phyloP scores from a whole-genome alignment of 2,113 vertebrate species.

The Naja naja region DNA sequence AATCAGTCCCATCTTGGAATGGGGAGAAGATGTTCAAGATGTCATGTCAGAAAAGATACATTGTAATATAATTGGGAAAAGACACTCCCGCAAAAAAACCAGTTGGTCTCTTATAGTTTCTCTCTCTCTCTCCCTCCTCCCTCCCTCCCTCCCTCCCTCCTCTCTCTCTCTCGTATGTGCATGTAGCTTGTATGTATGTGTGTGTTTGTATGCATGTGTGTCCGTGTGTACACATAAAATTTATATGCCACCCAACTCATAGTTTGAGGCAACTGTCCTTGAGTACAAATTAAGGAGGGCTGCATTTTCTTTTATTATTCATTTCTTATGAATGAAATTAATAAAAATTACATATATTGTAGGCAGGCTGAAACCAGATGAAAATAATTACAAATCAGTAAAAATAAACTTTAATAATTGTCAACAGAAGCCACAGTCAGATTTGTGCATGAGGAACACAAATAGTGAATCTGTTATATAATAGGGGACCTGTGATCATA shows the following conservation, averaged over 20 bases:
- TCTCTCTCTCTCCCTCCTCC: too few species aligned
- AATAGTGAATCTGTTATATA: background rate
- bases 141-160: too few species aligned
- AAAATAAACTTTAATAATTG: background rate
- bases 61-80: background rate
- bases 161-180: too few species aligned
- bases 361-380: background rate
- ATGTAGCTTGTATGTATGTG: too few species aligned
- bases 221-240: too few species aligned
- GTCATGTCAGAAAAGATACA: background rate
- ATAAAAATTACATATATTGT: background rate
- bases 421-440: background rate
- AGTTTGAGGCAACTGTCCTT: background rate
- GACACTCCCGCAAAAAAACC: too few species aligned
- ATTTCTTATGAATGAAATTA: background rate
- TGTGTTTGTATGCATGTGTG: too few species aligned
- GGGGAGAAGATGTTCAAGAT: background rate
- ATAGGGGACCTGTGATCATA: background rate
- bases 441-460: background rate
- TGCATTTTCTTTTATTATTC: background rate
- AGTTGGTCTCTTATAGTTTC: too few species aligned
- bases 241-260: too few species aligned
- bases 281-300: background rate
- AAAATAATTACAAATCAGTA: background rate
- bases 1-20: too few species aligned